phyloP scores from a whole-genome alignment of 2,888 invertebrate genomes.

The Nymphalis urticae region DNA sequence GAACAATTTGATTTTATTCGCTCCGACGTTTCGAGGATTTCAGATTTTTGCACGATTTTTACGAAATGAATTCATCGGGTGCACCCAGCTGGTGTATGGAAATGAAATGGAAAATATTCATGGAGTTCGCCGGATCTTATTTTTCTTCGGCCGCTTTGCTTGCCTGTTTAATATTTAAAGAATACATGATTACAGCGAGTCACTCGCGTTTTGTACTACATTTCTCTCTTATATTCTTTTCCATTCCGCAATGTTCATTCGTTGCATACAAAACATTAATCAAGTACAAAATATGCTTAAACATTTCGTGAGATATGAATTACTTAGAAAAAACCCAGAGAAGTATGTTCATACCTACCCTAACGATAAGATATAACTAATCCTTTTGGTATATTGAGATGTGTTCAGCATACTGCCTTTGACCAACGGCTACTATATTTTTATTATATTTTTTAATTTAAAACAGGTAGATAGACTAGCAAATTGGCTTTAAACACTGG shows the following conservation, averaged over 20 bases:
- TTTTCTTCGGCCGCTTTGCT: neutral
- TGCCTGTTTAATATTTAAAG: slow-evolving; percentile 6
- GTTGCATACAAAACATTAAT: neutral
- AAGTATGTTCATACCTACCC: too few relatives aligned
- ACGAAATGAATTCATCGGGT: slow-evolving; percentile 25
- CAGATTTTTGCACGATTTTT: neutral
- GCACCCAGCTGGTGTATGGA: slow-evolving; percentile 19
- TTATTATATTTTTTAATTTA: too few relatives aligned
- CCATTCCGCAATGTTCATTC: neutral
- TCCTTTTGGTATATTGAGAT: too few relatives aligned
- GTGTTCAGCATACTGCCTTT: too few relatives aligned
- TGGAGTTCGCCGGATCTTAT: slow-evolving; percentile 15
- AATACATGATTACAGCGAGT: neutral
- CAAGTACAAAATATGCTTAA: neutral
- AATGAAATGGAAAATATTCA: slow-evolving; percentile 31
- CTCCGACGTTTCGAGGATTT: neutral
- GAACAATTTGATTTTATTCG: slow-evolving; percentile 3
- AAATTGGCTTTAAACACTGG: too few relatives aligned
- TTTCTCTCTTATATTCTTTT: neutral
- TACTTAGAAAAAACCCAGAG: too few relatives aligned
- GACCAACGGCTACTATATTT: too few relatives aligned
- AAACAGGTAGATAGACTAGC: too few relatives aligned
- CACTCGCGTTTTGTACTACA: neutral
- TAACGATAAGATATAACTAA: too few relatives aligned
- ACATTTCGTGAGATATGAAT: too few relatives aligned